Base-by-base conservation (phyloP, 2,888 invertebrate genomes). In the Scelioninae gen. 1 region DNA sequence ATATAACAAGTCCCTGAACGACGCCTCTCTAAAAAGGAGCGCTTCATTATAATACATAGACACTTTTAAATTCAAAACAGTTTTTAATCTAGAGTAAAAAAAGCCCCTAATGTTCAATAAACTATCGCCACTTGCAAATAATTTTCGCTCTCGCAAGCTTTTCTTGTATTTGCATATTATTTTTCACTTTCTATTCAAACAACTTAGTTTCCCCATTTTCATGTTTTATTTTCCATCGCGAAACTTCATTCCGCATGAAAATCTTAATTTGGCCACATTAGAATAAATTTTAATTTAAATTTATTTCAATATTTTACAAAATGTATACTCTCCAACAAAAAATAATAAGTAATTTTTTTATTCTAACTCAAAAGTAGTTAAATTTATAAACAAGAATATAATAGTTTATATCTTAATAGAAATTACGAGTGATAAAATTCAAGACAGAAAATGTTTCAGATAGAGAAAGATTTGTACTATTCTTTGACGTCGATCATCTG, bases 1-100 rank as follows among this genome's bases (percentile, higher is more conserved):
- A 84, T 84, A 84, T 84, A 81, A 84, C 81, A 84, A 81, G 81
- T 84, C 81, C 84, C 84, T 84, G 84, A 84, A 79, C 71, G 72
- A 69, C 80, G 84, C 72, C 79, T 77, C 80, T 62, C 76, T 75
- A 76, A 75, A 81, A 78, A 79, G 58, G 76, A 75, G 84, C 81
- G 68, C 58, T 81, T 79, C 71, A 53, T 84, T 80, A 82, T 76
- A 51, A 84, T 82, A 81, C 63, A 79, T 79, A 79, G 75, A 84
- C 82, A 82, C 49, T 84, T 84, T 77, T 13, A 77, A 82, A 84
- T 82, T 77, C 65, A 79, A 83, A 84, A 82, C 72, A 74, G 69
- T 82, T 31, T 43, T 55, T 79, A 56, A 81, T 83, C 76, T 81
- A 82, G 72, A 69, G 75, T 81, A 83, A 82, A 84, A 83, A 85